These are phyloP conservation scores for Acanthosepion lycidas DNA, from an alignment of 2,888 invertebrate species.

Conservation along the genomic window DNA sequence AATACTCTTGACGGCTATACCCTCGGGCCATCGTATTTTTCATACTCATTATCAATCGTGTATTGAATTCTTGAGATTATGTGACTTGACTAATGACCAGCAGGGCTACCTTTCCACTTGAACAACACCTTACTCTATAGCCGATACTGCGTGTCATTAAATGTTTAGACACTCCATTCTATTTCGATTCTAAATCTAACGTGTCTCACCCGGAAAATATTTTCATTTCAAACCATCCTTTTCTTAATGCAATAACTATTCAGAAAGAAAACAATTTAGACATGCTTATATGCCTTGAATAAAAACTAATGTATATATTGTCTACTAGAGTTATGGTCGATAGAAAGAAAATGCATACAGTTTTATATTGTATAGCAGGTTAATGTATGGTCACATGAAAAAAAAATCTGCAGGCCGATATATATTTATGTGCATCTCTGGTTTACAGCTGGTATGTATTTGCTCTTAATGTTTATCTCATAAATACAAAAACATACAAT, in stretches of 20 bases:
- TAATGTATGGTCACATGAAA: neutral
- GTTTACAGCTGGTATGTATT: no score
- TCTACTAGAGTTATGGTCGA: neutral
- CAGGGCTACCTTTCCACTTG: neutral
- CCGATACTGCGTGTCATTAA: neutral
- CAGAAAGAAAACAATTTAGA: neutral
- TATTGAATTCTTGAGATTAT: constrained; percentile 33
- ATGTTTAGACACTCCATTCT: neutral
- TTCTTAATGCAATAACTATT: neutral
- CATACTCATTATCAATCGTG: neutral
- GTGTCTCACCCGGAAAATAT: neutral
- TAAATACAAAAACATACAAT: no score
- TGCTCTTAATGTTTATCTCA: no score
- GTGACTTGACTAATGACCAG: constrained; percentile 22
- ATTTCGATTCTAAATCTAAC: neutral
- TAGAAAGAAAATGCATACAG: neutral
- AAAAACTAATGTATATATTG: neutral
- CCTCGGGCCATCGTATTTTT: neutral
- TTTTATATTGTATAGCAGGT: neutral
- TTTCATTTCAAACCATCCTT: neutral
- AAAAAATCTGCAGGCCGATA: neutral
- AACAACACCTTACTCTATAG: neutral
- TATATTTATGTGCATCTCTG: neutral
- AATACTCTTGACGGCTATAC: neutral
- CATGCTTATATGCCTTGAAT: neutral